These are phyloP conservation scores for Spheniscus mendiculus DNA, from an alignment of 2,113 vertebrate species.

Conservation along the genomic window DNA sequence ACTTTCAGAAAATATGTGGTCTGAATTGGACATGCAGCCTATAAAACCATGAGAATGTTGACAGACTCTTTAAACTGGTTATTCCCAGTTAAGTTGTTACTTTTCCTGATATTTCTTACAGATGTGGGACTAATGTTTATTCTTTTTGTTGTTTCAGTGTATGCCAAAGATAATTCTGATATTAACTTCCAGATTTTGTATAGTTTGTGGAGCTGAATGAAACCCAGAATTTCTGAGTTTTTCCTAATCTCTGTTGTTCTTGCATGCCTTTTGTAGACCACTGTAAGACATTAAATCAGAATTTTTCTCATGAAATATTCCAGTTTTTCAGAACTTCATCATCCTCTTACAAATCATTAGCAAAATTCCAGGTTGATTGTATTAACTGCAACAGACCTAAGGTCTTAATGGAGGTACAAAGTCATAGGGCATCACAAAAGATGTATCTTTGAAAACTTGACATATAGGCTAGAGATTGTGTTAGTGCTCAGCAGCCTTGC, in stretches of 20 bases:
- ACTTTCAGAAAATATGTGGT: not conserved
- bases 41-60: not conserved
- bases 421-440: not conserved
- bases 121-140: not conserved
- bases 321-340: not conserved
- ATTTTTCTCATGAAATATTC: not conserved
- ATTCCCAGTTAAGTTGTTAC: not conserved
- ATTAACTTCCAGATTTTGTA: not conserved
- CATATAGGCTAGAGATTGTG: fast-evolving
- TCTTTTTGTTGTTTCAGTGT: not conserved
- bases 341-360: not conserved
- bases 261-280: not conserved
- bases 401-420: not conserved
- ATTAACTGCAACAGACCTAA: not conserved
- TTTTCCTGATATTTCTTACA: not conserved
- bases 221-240: not conserved
- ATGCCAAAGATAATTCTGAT: not conserved
- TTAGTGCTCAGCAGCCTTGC: not conserved
- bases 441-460: not conserved
- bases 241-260: not conserved
- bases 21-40: not conserved
- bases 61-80: not conserved
- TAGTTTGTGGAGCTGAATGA: not conserved
- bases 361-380: not conserved
- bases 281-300: not conserved